Conservation (phyloP, 1,140 invertebrate species). For the Drosophila navojoa region DNA sequence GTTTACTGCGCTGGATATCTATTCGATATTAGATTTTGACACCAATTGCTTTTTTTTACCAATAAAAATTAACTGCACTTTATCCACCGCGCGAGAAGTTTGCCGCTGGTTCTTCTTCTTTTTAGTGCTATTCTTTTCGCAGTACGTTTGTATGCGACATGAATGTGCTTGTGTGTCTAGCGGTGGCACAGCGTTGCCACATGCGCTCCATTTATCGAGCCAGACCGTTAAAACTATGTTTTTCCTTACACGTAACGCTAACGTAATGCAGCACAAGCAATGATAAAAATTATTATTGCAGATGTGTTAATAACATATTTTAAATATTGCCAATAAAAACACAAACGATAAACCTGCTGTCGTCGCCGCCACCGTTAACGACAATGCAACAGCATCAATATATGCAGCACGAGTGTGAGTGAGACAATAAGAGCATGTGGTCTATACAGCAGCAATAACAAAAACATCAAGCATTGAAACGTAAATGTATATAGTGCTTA, state of each 20-base stretch:
- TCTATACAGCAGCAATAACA: conserved; percentile 49
- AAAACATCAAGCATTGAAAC: conserved; percentile 42
- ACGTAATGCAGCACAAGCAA: not conserved
- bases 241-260: conserved; percentile 23
- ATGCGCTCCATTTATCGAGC: conserved; percentile 38
- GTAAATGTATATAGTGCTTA: conserved; percentile 66
- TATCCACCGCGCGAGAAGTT: conserved; percentile 65
- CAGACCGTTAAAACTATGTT: conserved; percentile 29
- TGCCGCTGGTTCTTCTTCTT: conserved; percentile 75
- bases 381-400: conserved; percentile 56
- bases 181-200: conserved; percentile 60
- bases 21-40: conserved; percentile 17
- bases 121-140: conserved; percentile 62
- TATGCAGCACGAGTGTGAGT: conserved; percentile 21
- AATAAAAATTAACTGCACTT: conserved; percentile 49
- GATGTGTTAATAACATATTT: conserved; percentile 29
- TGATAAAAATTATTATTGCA: not conserved
- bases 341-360: conserved; percentile 61
- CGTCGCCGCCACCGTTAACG: conserved; percentile 20
- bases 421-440: conserved; percentile 48
- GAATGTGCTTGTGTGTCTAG: conserved; percentile 54
- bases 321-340: conserved; percentile 29
- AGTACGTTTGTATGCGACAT: conserved; percentile 59
- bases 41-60: conserved; percentile 39
- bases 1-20: not conserved